phyloP scores from a whole-genome alignment of 2,113 vertebrate species.

The Hipposideros armiger region DNA sequence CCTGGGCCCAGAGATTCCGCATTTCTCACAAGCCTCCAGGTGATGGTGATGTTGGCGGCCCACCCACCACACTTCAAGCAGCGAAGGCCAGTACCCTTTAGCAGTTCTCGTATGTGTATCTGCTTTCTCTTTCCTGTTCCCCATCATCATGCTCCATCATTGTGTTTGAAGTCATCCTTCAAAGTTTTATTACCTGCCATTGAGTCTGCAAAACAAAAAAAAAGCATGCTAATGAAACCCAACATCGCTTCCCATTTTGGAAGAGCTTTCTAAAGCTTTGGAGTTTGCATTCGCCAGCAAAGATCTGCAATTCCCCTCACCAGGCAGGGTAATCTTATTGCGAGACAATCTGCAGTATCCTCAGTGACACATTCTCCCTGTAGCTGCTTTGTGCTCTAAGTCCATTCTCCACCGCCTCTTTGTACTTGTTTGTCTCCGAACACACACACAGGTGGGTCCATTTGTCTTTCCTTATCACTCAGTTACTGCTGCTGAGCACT shows the following conservation, averaged over 20 bases:
- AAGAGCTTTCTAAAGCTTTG: slow-evolving; percentile 57
- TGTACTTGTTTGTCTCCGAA: slow-evolving; percentile 70
- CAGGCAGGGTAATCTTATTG: slow-evolving; percentile 72
- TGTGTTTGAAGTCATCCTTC: slow-evolving; percentile 15
- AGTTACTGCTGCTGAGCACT: slow-evolving; percentile 29
- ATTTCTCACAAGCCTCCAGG: background rate
- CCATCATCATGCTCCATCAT: background rate
- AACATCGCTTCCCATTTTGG: slow-evolving; percentile 23
- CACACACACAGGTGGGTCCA: slow-evolving; percentile 49
- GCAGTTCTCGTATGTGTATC: background rate
- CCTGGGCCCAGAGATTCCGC: background rate
- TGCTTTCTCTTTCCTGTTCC: slow-evolving; percentile 5
- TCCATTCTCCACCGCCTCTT: background rate
- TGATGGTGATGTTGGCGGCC: background rate
- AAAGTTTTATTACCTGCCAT: slow-evolving; percentile 50
- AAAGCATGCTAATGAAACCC: slow-evolving; percentile 38
- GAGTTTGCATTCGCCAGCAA: background rate
- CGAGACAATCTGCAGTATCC: slow-evolving; percentile 36
- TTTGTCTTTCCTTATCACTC: slow-evolving; percentile 74
- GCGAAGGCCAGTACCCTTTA: background rate
- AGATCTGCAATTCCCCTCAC: background rate
- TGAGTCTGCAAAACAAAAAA: slow-evolving; percentile 62
- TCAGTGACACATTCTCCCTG: slow-evolving; percentile 25
- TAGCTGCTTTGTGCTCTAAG: slow-evolving; percentile 65
- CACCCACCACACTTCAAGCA: no score